Percentiles rank a stretch among this genome's conserved stretches.
These are phyloP conservation scores for Mastomys natalensis DNA, from an alignment of 2,113 vertebrate species.

Conservation along the genomic window DNA sequence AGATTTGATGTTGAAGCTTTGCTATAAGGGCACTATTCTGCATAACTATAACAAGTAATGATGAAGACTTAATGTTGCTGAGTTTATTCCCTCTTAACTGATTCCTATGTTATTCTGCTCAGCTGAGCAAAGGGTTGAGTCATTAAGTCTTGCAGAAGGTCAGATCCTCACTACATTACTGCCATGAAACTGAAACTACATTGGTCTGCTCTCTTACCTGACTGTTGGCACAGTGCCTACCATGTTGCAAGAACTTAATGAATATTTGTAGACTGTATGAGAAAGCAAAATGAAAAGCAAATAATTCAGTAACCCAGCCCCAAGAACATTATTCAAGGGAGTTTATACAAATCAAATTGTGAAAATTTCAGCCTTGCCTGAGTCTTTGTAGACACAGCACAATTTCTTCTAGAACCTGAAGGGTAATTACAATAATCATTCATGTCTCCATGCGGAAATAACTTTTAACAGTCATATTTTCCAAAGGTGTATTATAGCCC, in stretches of 20 bases:
- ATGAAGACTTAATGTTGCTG: not conserved
- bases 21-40: not conserved
- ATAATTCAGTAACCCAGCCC: slow-evolving; percentile 20
- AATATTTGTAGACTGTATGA: slow-evolving; percentile 13
- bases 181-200: not conserved
- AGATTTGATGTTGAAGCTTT: not conserved
- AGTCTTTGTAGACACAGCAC: slow-evolving; percentile 36
- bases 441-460: slow-evolving; percentile 61
- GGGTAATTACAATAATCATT: slow-evolving; percentile 74
- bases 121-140: not conserved
- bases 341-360: slow-evolving; percentile 54
- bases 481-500: not conserved
- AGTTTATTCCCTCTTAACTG: not conserved
- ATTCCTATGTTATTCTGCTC: not conserved
- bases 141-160: not conserved
- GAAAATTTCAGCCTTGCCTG: slow-evolving; percentile 46
- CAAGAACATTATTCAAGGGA: slow-evolving; percentile 34
- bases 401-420: slow-evolving; percentile 57
- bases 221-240: not conserved
- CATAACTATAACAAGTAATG: not conserved
- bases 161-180: not conserved
- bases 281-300: slow-evolving; percentile 39
- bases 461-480: slow-evolving; percentile 48
- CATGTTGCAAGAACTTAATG: not conserved
- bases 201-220: not conserved